phyloP scores from a whole-genome alignment of 2,113 vertebrate genomes.

The Gopherus flavomarginatus region DNA sequence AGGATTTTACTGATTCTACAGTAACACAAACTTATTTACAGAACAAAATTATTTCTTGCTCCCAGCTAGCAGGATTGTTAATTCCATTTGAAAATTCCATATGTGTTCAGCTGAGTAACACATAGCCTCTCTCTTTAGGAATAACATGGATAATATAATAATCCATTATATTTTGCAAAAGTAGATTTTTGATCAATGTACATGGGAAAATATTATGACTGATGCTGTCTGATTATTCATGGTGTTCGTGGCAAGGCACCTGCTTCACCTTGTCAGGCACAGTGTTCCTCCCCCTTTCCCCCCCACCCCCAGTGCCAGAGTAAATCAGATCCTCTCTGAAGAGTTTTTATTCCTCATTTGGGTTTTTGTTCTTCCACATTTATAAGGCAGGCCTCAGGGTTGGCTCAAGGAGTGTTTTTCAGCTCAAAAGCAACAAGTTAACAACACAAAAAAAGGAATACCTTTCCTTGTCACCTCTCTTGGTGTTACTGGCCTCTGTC shows the following conservation, averaged over 20 bases:
- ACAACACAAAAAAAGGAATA: background rate
- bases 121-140: fast-evolving
- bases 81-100: background rate
- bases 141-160: background rate
- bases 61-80: background rate
- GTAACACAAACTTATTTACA: background rate
- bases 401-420: background rate
- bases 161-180: too few relatives aligned
- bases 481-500: background rate
- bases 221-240: too few relatives aligned
- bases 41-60: background rate
- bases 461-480: background rate
- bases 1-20: background rate
- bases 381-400: background rate
- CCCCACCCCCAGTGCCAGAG: too few relatives aligned
- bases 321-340: too few relatives aligned
- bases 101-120: fast-evolving
- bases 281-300: too few relatives aligned
- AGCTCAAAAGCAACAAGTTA: background rate
- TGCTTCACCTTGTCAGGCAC: too few relatives aligned
- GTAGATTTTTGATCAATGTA: too few relatives aligned
- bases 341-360: too few relatives aligned
- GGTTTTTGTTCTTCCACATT: too few relatives aligned
- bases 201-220: too few relatives aligned
- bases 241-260: too few relatives aligned